Evolutionary conservation across 2,113 vertebrate genomes (phyloP), one percentile per base, ranked within the genome.

Genomic region (Hemiprocne comata): DNA sequence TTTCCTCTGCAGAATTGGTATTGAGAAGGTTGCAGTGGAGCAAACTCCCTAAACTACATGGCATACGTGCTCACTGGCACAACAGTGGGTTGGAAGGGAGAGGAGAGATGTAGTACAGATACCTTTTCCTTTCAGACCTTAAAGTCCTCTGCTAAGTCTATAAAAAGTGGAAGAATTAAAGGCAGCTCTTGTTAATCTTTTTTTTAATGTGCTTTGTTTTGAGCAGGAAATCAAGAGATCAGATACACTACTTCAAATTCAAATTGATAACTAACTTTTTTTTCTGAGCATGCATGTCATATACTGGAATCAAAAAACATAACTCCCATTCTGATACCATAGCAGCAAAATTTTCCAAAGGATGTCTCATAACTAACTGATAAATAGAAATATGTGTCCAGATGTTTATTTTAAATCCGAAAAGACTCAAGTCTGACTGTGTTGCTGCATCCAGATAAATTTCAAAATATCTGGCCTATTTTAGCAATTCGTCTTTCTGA

Each of bases 41-140:
- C 7, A 36, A 67, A 42, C 14, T 36, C 54, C 65, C 16, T 7
- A 67, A 18, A 58, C 21, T 33, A 28, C 24, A 66, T 13, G 70
- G 40, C 6, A 2, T 28, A n/a, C 0, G 0, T 72, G 9, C 42
- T 87, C 54, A 29, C 33, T 34, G n/a, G 82, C 21, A 50, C 36
- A 16, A 16, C 7, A 9, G 85, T 15, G 8, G 6, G 15, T 2
- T 55, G 48, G 36, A 58, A 62, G 10, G 34, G 66, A 85, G 16
- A 70, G 24, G 31, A 66, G 13, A 80, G 9, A 44, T 48, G 26
- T 42, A 80, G 9, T 58, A 76, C n/a, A 90, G 60, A 60, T 5
- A 33, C 2, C 33, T 60, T 84, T 75, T 48, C 34, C 23, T 67
- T 84, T 61, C 34, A 62, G 19, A 29, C 23, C 26, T 66, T 55